Conservation (phyloP, 2,888 invertebrate genomes). For the Drosophila robusta region DNA sequence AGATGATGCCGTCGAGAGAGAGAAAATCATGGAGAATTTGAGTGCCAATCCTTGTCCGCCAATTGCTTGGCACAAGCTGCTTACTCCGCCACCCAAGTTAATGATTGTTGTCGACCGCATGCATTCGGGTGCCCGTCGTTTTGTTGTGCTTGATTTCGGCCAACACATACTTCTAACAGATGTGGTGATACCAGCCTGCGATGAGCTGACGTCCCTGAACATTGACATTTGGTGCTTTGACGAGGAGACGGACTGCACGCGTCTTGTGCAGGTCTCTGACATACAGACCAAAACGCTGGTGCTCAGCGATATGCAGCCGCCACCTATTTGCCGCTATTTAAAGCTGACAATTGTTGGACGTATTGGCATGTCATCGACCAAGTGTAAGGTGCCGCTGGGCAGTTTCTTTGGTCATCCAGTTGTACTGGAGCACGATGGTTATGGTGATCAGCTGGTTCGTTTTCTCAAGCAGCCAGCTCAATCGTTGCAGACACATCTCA, state of each 20-base stretch:
- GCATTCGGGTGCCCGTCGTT: slow-evolving; percentile 96
- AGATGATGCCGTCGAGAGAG: slow-evolving; percentile 54
- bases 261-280: slow-evolving; percentile 93
- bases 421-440: slow-evolving; percentile 88
- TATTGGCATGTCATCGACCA: slow-evolving; percentile 95
- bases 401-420: slow-evolving; percentile 96
- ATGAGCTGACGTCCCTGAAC: slow-evolving; percentile 92
- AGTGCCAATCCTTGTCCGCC: slow-evolving; percentile 66
- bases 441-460: slow-evolving; percentile 82
- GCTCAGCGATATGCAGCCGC: slow-evolving; percentile 95
- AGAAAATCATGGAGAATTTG: slow-evolving; percentile 60
- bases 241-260: slow-evolving; percentile 93
- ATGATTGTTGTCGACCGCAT: slow-evolving; percentile 95
- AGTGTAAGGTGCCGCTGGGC: slow-evolving; percentile 96
- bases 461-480: slow-evolving; percentile 78
- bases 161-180: slow-evolving; percentile 94
- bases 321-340: slow-evolving; percentile 94
- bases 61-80: slow-evolving; percentile 91
- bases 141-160: slow-evolving; percentile 96
- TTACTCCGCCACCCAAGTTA: slow-evolving; percentile 93
- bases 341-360: slow-evolving; percentile 97
- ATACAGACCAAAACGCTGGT: slow-evolving; percentile 94
- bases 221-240: slow-evolving; percentile 96
- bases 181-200: slow-evolving; percentile 91
- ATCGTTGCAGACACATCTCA: slow-evolving; percentile 86